Percentiles rank a stretch among this genome's conserved stretches.
Evolutionary conservation across 2,113 vertebrate species (phyloP).

Genomic region (Rhabdomys dilectus): DNA sequence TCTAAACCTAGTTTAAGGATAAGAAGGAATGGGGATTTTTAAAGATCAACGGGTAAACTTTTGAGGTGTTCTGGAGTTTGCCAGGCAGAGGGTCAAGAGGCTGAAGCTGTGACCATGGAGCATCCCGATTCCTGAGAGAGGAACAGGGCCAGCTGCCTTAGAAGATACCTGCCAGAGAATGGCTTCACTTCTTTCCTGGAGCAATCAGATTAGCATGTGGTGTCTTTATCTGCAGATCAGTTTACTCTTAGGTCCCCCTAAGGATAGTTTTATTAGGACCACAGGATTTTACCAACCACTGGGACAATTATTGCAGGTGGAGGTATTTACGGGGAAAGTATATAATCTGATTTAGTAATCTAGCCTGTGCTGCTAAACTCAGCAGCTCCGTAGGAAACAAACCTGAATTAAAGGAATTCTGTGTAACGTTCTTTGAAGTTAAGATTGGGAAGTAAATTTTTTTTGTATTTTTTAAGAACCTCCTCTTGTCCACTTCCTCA

Average conservation of each 20-base stretch:
- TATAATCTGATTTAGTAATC: conserved; percentile 81
- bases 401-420: conserved; percentile 36
- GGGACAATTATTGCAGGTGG: conserved; percentile 80
- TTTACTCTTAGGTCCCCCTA: conserved; percentile 58
- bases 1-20: conserved; percentile 30
- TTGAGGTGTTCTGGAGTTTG: neutral
- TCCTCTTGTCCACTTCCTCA: neutral
- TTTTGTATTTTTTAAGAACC: neutral
- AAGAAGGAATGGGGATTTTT: conserved; percentile 19
- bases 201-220: conserved; percentile 50
- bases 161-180: conserved; percentile 22
- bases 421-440: conserved; percentile 1
- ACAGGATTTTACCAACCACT: conserved; percentile 68
- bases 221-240: conserved; percentile 55
- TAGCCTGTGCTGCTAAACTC: neutral
- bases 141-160: neutral
- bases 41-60: conserved; percentile 28
- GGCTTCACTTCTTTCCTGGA: neutral
- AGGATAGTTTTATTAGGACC: conserved; percentile 80
- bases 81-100: conserved; percentile 11
- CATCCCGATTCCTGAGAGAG: neutral
- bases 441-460: neutral
- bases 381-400: conserved; percentile 4
- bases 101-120: neutral
- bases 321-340: conserved; percentile 73